Conservation (phyloP, 2,888 invertebrate species). For the Acanthosepion lycidas region DNA sequence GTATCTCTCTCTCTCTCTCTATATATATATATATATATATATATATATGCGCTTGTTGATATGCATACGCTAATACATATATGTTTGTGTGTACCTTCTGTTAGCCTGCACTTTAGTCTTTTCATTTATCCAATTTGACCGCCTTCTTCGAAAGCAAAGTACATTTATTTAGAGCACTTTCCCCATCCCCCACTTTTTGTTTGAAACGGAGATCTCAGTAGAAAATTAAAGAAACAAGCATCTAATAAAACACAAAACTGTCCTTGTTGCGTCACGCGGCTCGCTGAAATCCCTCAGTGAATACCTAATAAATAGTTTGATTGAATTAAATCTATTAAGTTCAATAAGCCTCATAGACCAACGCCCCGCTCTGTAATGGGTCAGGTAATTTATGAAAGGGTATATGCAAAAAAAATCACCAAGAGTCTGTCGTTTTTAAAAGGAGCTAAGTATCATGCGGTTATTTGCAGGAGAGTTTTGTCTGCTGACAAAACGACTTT, state of each 20-base stretch:
- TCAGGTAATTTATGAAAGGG: background rate
- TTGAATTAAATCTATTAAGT: slow-evolving; percentile 13
- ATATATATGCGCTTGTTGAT: too few species aligned
- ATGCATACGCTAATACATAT: too few species aligned
- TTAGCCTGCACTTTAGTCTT: background rate
- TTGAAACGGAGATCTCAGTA: background rate
- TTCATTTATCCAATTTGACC: background rate
- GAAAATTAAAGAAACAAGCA: background rate
- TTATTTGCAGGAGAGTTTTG: too few species aligned
- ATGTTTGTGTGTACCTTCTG: too few species aligned
- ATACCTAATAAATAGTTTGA: background rate
- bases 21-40: too few species aligned
- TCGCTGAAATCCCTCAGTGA: background rate
- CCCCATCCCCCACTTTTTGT: background rate
- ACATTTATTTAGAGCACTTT: background rate
- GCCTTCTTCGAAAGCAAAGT: background rate
- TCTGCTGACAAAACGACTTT: too few species aligned
- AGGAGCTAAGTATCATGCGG: too few species aligned
- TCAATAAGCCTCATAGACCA: background rate
- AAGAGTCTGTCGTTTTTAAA: too few species aligned
- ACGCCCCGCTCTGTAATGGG: background rate
- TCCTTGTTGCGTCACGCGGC: background rate
- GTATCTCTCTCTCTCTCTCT: too few species aligned
- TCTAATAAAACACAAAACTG: background rate
- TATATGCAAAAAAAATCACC: background rate